Evolutionary conservation across 2,888 invertebrate genomes (phyloP), one percentile per base, ranked within the genome.

Genomic region (Plebejus anna): DNA sequence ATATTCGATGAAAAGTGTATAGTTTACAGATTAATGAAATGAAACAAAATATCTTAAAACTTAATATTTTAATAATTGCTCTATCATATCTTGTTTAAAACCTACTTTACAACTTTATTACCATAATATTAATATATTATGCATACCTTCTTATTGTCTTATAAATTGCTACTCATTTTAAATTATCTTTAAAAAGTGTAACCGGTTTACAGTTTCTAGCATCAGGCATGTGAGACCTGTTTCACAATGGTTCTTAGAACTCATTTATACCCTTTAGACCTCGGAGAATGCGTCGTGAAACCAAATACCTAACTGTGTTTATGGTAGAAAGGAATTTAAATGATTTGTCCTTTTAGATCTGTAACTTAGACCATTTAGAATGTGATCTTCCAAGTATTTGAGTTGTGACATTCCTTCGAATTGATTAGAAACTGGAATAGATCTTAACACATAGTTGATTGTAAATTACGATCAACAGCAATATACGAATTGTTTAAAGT

Each of bases 391-490:
- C 9, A 28, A 22, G 59, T 59, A n/a, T 22, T 5, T 59, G n/a
- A 51, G 55, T 55, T 16, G 55, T 55, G 55, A 55, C 55, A 55
- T 55, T 55, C 55, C 16, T 55, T 16, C 13, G 55, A 55, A 55
- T 55, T 55, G 16, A 55, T 55, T 16, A 59, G 47, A 9, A 47
- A 7, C 9, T 47, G 55, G 16, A 55, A 55, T 55, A 55, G 55
- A 55, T 55, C 55, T 16, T 55, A 66, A 16, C 32, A 66, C 32
- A 32, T 66, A 66, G 32, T 66, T 36, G 66, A 32, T 36, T 11
- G 32, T 66, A 66, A 66, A 66, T 66, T 66, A 13, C 66, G 66
- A 66, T 66, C 66, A 66, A 36, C 32, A 66, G 66, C 32, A 66
- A 66, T 36, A 66, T 66, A 32, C 66, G 66, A 66, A 66, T 66